Percentiles rank a stretch among this genome's conserved stretches.
Conservation (phyloP, 2,797 vertebrate genomes). For the Tachyglossus aculeatus region DNA sequence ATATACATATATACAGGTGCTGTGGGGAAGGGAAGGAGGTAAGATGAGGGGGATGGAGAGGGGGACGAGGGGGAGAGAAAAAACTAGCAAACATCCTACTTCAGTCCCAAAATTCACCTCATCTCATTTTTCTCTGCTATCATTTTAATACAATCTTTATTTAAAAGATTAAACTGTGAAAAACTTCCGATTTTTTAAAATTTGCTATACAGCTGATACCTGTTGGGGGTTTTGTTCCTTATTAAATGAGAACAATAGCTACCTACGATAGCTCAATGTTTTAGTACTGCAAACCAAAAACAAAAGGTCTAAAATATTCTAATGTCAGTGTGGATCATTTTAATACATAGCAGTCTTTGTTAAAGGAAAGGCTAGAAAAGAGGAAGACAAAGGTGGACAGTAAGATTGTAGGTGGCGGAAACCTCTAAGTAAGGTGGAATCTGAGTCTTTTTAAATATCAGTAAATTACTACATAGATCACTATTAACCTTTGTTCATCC, state of each 20-base stretch:
- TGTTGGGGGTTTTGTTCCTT: conserved; percentile 32
- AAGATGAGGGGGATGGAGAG: no score
- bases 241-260: conserved; percentile 29
- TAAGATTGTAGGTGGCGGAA: conserved; percentile 7
- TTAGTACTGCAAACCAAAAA: conserved; percentile 53
- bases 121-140: conserved; percentile 12
- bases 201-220: conserved; percentile 38
- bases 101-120: conserved; percentile 2
- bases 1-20: no score
- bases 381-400: neutral
- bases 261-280: conserved; percentile 22
- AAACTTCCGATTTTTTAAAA: neutral
- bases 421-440: conserved; percentile 37
- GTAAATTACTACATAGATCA: conserved; percentile 36
- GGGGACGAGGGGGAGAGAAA: no score
- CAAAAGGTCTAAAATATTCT: conserved; percentile 27
- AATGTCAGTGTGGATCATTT: conserved; percentile 15
- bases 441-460: conserved; percentile 39
- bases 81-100: neutral
- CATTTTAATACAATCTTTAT: conserved; percentile 28
- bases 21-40: no score
- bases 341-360: conserved; percentile 27
- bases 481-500: no score
- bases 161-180: conserved; percentile 25
- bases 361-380: conserved; percentile 2